phyloP scores from a whole-genome alignment of 1,140 invertebrate species.

The Thrips palmi region DNA sequence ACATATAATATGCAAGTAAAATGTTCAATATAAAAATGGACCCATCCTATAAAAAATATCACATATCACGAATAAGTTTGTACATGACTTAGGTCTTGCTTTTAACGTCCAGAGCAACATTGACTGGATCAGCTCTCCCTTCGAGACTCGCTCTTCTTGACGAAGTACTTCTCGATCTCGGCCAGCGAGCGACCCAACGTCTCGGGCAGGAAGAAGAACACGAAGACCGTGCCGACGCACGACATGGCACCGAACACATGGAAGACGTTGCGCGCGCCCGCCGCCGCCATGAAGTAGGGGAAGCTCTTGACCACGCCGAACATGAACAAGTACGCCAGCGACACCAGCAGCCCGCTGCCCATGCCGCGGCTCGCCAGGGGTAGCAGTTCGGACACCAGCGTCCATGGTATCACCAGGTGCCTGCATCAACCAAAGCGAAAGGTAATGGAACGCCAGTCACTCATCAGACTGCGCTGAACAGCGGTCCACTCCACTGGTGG shows the following conservation, averaged over 20 bases:
- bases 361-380: conserved; percentile 25
- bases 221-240: conserved; percentile 31
- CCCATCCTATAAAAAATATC: too few species aligned
- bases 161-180: conserved; percentile 30
- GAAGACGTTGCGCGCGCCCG: conserved; percentile 35
- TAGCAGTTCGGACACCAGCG: conserved; percentile 29
- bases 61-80: too few species aligned
- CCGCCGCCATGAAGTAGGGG: conserved; percentile 26
- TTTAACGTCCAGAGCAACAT: too few species aligned
- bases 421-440: too few species aligned
- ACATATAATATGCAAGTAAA: too few species aligned
- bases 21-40: too few species aligned
- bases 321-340: conserved; percentile 39
- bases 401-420: conserved; percentile 45
- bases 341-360: conserved; percentile 32
- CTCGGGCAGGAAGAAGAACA: conserved; percentile 47
- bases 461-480: too few species aligned
- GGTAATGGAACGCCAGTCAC: too few species aligned
- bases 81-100: too few species aligned
- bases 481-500: too few species aligned
- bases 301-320: conserved; percentile 45
- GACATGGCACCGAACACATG: conserved; percentile 38
- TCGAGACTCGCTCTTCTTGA: too few species aligned
- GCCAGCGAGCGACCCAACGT: conserved; percentile 45
- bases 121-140: too few species aligned